These are phyloP conservation scores for Clamator glandarius DNA, from an alignment of 2,797 vertebrate species.

Conservation along the genomic window DNA sequence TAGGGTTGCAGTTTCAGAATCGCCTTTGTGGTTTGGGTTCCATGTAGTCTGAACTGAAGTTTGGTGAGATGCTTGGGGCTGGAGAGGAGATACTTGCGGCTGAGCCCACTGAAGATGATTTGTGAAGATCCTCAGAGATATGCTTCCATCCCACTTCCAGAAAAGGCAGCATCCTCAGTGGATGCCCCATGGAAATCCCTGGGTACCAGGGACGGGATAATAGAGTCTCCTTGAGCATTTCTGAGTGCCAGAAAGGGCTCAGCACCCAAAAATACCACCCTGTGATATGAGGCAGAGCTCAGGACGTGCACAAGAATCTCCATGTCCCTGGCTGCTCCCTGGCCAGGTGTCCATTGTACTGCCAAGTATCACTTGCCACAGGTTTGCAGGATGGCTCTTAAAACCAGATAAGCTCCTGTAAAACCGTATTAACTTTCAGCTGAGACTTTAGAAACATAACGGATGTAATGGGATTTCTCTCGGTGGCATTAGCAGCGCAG, in stretches of 20 bases:
- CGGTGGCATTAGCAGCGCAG: background rate
- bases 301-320: rapidly evolving
- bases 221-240: background rate
- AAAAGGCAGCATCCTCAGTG: rapidly evolving
- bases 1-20: rapidly evolving
- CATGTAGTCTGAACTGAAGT: background rate
- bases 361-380: background rate
- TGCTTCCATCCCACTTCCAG: background rate
- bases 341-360: background rate
- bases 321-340: background rate
- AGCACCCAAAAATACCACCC: background rate
- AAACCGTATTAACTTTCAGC: background rate
- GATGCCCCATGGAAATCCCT: background rate
- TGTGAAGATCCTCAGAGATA: background rate
- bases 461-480: background rate
- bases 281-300: background rate
- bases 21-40: background rate
- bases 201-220: background rate
- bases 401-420: background rate
- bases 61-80: background rate
- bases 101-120: background rate
- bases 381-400: background rate
- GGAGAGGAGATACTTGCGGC: background rate
- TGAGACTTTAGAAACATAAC: background rate
- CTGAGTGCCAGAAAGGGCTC: background rate